Evolutionary conservation across 2,888 invertebrate species (phyloP), one percentile per base, ranked within the genome.

Genomic region (Campoplex capitator): DNA sequence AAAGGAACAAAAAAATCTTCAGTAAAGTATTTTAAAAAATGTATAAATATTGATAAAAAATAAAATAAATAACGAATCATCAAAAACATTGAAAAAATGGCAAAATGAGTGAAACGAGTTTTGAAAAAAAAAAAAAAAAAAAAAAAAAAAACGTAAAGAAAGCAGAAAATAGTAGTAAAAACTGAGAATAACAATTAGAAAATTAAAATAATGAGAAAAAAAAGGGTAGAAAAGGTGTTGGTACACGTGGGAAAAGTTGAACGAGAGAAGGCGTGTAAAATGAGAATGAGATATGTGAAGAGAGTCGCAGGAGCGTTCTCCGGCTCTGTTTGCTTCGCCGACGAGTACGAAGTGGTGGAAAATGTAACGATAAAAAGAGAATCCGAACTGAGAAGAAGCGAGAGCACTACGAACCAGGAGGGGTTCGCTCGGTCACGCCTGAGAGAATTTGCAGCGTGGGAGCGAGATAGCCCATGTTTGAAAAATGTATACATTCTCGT

Each of bases 361-460:
- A 62, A 58, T 68, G 80, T 81, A 83, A 71, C 83, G 68, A 77
- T 42, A 65, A 23, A 23, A 38, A 38, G 73, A 83, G 89, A 82
- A 65, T 70, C 82, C 86, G 89, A 85, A 75, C 32, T 42, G 28
- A 28, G 56, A 58, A 77, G 79, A 89, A 68, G 84, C 82, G 76
- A 82, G 68, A 83, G 88, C 77, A 85, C 81, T 28, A 83, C 23
- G 23, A 23, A 23, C 79, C 81, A 78, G 83, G 91, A 92, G 78
- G 74, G 77, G 45, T 54, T 84, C 79, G 8, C 88, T 90, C 90
- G 91, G 93, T 93, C 92, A 92, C 91, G 93, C 93, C 92, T 92
- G 93, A 92, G 93, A 92, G 93, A 93, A 93, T 79, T 35, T 92
- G 92, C 91, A 92, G 93, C 93, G 93, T 93, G 94, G 93, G 94